Percentiles rank a stretch among this genome's conserved stretches.
phyloP scores from a whole-genome alignment of 2,113 vertebrate genomes.

The Boulengeromyrus knoepffleri region DNA sequence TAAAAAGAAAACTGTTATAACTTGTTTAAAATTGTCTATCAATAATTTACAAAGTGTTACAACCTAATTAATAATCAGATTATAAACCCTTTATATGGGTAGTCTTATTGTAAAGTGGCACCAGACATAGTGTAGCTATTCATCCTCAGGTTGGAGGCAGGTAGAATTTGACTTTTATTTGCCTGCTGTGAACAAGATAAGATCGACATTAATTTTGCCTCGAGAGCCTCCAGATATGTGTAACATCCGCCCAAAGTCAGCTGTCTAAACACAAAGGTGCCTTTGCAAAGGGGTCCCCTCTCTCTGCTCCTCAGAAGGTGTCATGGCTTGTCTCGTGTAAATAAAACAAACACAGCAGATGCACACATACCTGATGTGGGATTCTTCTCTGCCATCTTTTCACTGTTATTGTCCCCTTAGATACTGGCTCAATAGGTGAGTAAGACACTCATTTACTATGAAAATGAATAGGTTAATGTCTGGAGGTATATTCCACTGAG shows the following conservation, averaged over 20 bases:
- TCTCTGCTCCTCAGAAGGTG: not conserved
- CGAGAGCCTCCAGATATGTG: not conserved
- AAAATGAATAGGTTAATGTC: not conserved
- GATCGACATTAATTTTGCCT: conserved; percentile 3
- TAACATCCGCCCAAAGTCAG: not conserved
- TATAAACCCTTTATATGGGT: no score
- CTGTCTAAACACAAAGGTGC: conserved; percentile 14
- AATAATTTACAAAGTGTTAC: no score
- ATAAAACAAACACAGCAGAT: not conserved
- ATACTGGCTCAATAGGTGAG: not conserved
- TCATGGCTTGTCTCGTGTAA: not conserved
- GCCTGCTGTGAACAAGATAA: conserved; percentile 12
- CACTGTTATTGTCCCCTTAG: not conserved
- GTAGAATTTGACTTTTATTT: conserved; percentile 15
- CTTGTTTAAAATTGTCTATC: no score
- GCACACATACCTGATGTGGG: not conserved
- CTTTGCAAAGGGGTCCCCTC: not conserved
- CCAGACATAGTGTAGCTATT: not conserved
- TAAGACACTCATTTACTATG: not conserved
- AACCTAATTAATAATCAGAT: no score
- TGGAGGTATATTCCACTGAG: not conserved
- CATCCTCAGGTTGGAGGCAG: not conserved
- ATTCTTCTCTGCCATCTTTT: not conserved
- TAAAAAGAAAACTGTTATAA: no score
- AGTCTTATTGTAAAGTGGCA: no score